Percentiles rank a stretch among this genome's conserved stretches.
These are phyloP conservation scores for Alosa sapidissima DNA, from an alignment of 2,797 vertebrate species.

Conservation along the genomic window DNA sequence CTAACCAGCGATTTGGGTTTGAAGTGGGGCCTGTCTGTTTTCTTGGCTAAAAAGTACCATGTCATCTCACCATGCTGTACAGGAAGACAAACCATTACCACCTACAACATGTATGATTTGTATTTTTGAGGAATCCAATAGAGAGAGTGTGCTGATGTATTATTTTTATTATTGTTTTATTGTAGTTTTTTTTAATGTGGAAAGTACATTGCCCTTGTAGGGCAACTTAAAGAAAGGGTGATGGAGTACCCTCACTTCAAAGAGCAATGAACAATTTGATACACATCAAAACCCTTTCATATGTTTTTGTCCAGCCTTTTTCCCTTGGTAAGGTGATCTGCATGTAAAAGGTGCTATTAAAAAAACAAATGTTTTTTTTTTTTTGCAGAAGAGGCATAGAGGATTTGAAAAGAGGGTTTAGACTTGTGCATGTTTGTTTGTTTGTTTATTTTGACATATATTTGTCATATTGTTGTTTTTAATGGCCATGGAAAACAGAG, in stretches of 20 bases:
- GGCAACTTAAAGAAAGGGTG: slow-evolving; percentile 83
- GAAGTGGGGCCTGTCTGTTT: slow-evolving; percentile 98
- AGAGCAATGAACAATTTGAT: slow-evolving; percentile 81
- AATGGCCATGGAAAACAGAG: slow-evolving; percentile 59
- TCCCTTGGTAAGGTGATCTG: not conserved
- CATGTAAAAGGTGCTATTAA: slow-evolving; percentile 81
- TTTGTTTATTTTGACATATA: slow-evolving; percentile 45
- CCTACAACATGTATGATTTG: slow-evolving; percentile 35
- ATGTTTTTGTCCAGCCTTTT: slow-evolving; percentile 30
- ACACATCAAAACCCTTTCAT: slow-evolving; percentile 73
- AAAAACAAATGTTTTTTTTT: slow-evolving; percentile 86
- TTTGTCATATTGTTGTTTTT: slow-evolving; percentile 16
- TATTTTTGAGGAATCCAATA: slow-evolving; percentile 71
- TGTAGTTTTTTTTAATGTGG: slow-evolving; percentile 64
- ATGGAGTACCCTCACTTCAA: slow-evolving; percentile 74
- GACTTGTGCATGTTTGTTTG: slow-evolving; percentile 82
- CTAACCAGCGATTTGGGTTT: slow-evolving; percentile 98
- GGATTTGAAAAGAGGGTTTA: slow-evolving; percentile 77
- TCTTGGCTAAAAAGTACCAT: slow-evolving; percentile 81
- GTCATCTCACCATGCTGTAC: slow-evolving; percentile 53
- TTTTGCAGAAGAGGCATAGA: slow-evolving; percentile 71
- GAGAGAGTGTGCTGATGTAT: slow-evolving; percentile 64
- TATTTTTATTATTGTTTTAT: not conserved
- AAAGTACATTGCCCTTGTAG: slow-evolving; percentile 79
- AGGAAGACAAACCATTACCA: slow-evolving; percentile 65